Evolutionary conservation across 2,888 invertebrate genomes (phyloP), one percentile per base, ranked within the genome.

Genomic region (Sminthurinus aureus): DNA sequence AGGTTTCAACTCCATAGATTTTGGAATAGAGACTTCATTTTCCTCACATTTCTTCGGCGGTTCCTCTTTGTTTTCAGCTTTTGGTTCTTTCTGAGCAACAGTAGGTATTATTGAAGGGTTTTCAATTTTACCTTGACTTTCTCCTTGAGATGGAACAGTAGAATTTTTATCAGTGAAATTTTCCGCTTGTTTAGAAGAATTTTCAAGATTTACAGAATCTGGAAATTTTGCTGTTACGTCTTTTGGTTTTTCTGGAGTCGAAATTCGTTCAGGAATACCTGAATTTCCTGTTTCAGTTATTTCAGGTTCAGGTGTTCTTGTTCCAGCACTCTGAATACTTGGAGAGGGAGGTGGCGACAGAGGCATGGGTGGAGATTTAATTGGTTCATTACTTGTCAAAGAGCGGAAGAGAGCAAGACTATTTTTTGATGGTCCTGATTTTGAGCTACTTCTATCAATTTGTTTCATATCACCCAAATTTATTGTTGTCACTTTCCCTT

Each of bases 391-490:
- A 38, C 38, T 38, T 38, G 38, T 38, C 38, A 38, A 38, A 6
- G 58, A 58, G 18, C 9, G 58, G 9, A 6, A 13, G 9, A 15
- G 58, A 58, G 58, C 58, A 15, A 58, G 18, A 9, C 58, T 69
- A 22, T 22, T 18, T 69, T n/a, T 20, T 1, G 3, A 9, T 69
- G 15, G 13, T 64, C 9, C 9, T 18, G n/a, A n/a, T 69, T 69
- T 18, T 69, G 67, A 20, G 9, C 11, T 9, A 22, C n/a, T 69
- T 69, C 2, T 69, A 1, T 64, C n/a, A 64, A 64, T n/a, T 64
- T 64, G 64, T 64, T 69, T 22, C 67, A 69, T 69, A 69, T 69
- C n/a, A 15, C 67, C 67, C 67, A 69, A 69, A 69, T 69, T 69
- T 1, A 69, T 69, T 20, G 67, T 69, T 9, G 67, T 69, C n/a